Conservation (phyloP, 2,888 invertebrate genomes). For the Cataglyphis altisquamis region DNA sequence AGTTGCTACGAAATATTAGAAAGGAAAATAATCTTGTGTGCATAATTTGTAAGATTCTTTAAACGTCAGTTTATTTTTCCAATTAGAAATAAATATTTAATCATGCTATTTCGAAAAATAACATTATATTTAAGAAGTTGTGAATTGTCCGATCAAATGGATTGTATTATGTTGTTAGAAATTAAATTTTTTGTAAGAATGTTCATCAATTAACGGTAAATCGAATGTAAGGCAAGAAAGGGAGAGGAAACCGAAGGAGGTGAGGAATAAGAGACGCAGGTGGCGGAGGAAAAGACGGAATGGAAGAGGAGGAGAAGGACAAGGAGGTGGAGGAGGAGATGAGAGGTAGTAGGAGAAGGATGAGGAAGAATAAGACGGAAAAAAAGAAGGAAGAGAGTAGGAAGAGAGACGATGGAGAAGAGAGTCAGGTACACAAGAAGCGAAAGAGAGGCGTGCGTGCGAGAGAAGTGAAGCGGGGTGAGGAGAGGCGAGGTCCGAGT, state of each 20-base stretch:
- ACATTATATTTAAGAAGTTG: background rate
- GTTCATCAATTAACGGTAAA: conserved; percentile 22
- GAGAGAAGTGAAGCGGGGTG: conserved; percentile 49
- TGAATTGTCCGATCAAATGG: background rate
- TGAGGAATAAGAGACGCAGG: conserved; percentile 32
- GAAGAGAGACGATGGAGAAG: conserved; percentile 64
- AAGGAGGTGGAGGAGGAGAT: conserved; percentile 63
- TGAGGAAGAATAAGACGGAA: conserved; percentile 51
- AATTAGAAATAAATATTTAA: background rate
- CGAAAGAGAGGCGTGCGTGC: conserved; percentile 60
- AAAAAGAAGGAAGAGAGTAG: conserved; percentile 43
- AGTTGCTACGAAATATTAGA: conserved; percentile 1
- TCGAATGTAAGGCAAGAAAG: conserved; percentile 2
- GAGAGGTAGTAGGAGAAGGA: conserved; percentile 50
- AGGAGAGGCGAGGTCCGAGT: conserved; percentile 75
- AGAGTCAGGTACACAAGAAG: conserved; percentile 42
- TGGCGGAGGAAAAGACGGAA: conserved; percentile 31
- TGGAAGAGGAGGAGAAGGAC: conserved; percentile 45
- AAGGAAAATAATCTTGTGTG: background rate
- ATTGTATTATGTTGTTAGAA: background rate
- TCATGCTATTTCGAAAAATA: background rate
- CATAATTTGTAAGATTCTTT: background rate
- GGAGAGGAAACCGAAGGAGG: conserved; percentile 50
- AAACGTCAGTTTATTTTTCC: background rate
- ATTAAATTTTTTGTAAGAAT: conserved; percentile 1